Evolutionary conservation across 92 coral and sea anemone species (phyloP).

Genomic region (Phymanthus crucifer): DNA sequence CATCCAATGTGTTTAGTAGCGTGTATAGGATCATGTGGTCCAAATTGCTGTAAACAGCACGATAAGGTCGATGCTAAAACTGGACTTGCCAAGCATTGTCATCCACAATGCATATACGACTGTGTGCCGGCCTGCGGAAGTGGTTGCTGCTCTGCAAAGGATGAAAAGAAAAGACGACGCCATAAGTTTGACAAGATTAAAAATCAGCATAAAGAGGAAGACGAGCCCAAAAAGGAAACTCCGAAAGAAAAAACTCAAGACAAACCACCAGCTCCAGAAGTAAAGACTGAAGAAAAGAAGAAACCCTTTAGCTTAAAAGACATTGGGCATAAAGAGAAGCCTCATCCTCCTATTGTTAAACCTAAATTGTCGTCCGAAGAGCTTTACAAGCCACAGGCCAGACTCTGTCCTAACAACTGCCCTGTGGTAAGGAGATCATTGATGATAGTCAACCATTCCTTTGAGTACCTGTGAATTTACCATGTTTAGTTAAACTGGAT

Average conservation of each 20-base stretch:
- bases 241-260: slow-evolving; percentile 43
- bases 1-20: slow-evolving; percentile 75
- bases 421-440: slow-evolving; percentile 53
- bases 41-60: slow-evolving; percentile 91
- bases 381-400: slow-evolving; percentile 57
- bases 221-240: slow-evolving; percentile 24
- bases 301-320: slow-evolving; percentile 18
- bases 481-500: too few relatives aligned
- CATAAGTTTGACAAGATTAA: slow-evolving; percentile 46
- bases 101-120: slow-evolving; percentile 58
- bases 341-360: slow-evolving; percentile 30
- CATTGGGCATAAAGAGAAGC: slow-evolving; percentile 20
- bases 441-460: too few relatives aligned
- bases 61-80: slow-evolving; percentile 71
- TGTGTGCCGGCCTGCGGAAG: slow-evolving; percentile 90
- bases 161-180: slow-evolving; percentile 69
- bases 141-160: slow-evolving; percentile 86
- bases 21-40: slow-evolving; percentile 83
- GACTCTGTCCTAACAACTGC: slow-evolving; percentile 70
- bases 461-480: too few relatives aligned
- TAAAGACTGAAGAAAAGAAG: slow-evolving; percentile 29
- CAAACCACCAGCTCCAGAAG: slow-evolving; percentile 43
- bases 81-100: slow-evolving; percentile 83
- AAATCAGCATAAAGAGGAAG: slow-evolving; percentile 20
- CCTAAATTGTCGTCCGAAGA: slow-evolving; percentile 19